Evolutionary conservation across 2,888 invertebrate species (phyloP), one percentile per base, ranked within the genome.

Genomic region (Endomychus coccineus): DNA sequence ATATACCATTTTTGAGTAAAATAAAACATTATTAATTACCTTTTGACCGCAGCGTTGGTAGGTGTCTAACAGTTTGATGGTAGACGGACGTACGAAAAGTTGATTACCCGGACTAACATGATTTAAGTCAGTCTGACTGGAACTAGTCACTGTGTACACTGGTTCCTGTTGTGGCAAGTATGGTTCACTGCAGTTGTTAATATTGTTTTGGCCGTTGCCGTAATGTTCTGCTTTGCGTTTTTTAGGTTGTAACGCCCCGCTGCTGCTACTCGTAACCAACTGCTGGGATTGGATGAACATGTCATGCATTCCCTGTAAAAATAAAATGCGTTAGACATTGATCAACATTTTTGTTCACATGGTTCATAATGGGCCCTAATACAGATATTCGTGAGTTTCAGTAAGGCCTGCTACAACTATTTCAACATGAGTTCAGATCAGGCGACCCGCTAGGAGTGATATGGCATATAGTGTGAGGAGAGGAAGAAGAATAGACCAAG

Each of bases 241-340:
- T 49, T 57, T 59, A 15, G 54, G 52, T 47, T 55, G 56, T 40
- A 49, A 50, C 48, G 44, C 40, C 42, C 48, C 49, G 47, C 55
- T 62, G 61, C 51, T 58, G 53, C 56, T 46, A 67, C 67, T 69
- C 64, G 70, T 68, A 49, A 59, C 62, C 62, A 64, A 56, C 62
- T 73, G 73, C 61, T 74, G 75, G 69, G 74, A 71, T 71, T 73
- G 74, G 73, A 80, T 80, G 80, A 80, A 83, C 83, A 83, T 84
- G 83, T 83, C 83, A 83, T 77, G 82, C 81, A 80, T 80, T 80
- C 81, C 81, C 83, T 84, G 70, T 14, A 71, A 70, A 39, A 47
- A 66, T 42, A 46, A 12, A 7, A 25, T 25, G 5, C 5, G 6
- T 25, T 25, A 19, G 21, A n/a, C n/a, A n/a, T n/a, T n/a, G n/a